Percentiles rank a stretch among this genome's conserved stretches.
Evolutionary conservation across 1,140 invertebrate genomes (phyloP).

Genomic region (Scaptomyza graminum): DNA sequence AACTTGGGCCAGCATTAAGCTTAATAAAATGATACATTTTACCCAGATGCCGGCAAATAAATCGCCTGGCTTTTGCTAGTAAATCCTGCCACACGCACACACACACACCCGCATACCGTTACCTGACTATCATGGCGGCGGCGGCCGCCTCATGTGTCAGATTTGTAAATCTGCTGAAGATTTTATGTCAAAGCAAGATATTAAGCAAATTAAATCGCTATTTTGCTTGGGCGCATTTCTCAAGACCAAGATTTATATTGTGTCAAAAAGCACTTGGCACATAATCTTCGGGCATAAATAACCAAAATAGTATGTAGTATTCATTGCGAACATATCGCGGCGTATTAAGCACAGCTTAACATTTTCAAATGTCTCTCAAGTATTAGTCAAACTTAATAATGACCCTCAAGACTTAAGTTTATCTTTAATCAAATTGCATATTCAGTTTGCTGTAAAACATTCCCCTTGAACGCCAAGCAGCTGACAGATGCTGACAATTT

Average conservation of each 20-base stretch:
- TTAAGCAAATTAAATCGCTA: conserved; percentile 13
- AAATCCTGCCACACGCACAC: conserved; percentile 1
- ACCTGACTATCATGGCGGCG: not conserved
- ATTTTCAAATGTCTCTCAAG: too few species aligned
- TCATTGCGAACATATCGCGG: too few species aligned
- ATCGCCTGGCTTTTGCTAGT: not conserved
- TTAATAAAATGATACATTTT: conserved; percentile 7
- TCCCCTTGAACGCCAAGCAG: too few species aligned
- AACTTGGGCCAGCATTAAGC: not conserved
- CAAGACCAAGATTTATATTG: not conserved
- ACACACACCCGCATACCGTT: not conserved
- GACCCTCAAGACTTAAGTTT: too few species aligned
- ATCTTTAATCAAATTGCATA: too few species aligned
- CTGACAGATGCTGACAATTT: too few species aligned
- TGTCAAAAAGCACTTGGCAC: not conserved
- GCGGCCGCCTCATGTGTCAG: not conserved
- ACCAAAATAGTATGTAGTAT: too few species aligned
- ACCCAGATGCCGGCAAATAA: not conserved
- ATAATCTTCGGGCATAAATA: too few species aligned
- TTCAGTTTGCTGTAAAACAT: too few species aligned
- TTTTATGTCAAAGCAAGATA: conserved; percentile 12
- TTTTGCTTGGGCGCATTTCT: not conserved
- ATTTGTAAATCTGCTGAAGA: not conserved
- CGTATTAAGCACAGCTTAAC: too few species aligned
- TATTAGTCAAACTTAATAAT: too few species aligned